A percentile compares a stretch with the other conserved stretches of the same genome.
phyloP scores from a whole-genome alignment of 2,113 vertebrate species.

The Phrynosoma blainvillii region DNA sequence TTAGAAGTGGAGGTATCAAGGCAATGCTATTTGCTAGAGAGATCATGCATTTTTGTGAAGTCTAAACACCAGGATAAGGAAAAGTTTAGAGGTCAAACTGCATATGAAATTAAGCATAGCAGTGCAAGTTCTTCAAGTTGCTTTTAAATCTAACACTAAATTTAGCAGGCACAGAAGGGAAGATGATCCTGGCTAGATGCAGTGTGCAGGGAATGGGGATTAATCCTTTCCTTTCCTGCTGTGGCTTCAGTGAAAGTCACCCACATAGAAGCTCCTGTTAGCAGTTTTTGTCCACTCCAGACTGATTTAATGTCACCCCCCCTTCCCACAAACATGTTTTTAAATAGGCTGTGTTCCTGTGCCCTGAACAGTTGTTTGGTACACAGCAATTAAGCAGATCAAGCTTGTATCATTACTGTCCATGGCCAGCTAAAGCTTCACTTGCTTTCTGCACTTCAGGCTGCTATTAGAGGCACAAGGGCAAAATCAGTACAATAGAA shows the following conservation, averaged over 20 bases:
- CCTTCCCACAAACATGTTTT: not conserved
- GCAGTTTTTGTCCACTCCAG: not conserved
- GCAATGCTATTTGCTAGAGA: not conserved
- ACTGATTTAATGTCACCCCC: too few relatives aligned
- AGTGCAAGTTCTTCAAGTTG: not conserved
- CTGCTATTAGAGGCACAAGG: too few relatives aligned
- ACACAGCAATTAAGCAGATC: not conserved
- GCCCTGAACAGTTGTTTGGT: not conserved
- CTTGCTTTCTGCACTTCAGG: too few relatives aligned
- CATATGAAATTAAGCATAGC: too few relatives aligned
- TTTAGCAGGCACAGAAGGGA: not conserved
- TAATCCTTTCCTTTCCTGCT: not conserved
- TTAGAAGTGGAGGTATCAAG: conserved; percentile 1
- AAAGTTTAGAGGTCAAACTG: too few relatives aligned
- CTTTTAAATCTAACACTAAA: not conserved
- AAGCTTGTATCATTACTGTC: too few relatives aligned
- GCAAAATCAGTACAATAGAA: too few relatives aligned
- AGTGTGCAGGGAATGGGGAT: not conserved
- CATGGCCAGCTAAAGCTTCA: too few relatives aligned
- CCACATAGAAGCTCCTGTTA: not conserved
- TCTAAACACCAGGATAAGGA: too few relatives aligned
- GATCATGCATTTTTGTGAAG: not conserved
- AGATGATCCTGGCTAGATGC: not conserved
- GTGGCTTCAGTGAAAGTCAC: too few relatives aligned
- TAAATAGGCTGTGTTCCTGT: not conserved